Conservation (phyloP, 2,797 vertebrate species). For the Otolemur crassicaudatus region DNA sequence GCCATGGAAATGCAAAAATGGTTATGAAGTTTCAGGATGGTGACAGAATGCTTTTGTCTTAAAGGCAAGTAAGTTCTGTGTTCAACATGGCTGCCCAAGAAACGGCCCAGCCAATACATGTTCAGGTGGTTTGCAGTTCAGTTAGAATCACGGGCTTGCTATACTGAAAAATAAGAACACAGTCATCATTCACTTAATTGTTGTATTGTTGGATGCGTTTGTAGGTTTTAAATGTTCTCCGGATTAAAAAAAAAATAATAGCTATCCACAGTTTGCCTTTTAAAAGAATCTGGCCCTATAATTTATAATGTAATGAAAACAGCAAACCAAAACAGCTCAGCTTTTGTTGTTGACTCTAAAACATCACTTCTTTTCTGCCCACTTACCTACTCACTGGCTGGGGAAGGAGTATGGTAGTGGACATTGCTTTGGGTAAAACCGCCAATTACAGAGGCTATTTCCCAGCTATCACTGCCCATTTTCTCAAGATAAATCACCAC, state of each 20-base stretch:
- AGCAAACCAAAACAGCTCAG: background rate
- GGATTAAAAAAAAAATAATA: background rate
- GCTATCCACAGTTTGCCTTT: background rate
- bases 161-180: background rate
- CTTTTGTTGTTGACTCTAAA: constrained; percentile 12
- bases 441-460: background rate
- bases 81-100: background rate
- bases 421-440: background rate
- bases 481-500: background rate
- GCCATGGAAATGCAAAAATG: background rate
- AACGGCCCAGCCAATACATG: background rate
- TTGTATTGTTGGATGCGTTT: background rate
- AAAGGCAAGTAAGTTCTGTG: background rate
- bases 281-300: background rate
- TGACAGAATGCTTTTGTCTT: background rate
- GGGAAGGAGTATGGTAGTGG: background rate
- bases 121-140: background rate
- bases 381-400: background rate
- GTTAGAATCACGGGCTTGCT: background rate
- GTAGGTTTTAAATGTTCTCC: background rate
- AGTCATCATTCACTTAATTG: background rate
- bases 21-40: background rate
- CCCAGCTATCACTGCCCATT: background rate
- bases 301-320: constrained; percentile 2
- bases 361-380: constrained; percentile 54